These are phyloP conservation scores for Phlogophora meticulosa DNA, from an alignment of 2,888 invertebrate species.

Conservation along the genomic window DNA sequence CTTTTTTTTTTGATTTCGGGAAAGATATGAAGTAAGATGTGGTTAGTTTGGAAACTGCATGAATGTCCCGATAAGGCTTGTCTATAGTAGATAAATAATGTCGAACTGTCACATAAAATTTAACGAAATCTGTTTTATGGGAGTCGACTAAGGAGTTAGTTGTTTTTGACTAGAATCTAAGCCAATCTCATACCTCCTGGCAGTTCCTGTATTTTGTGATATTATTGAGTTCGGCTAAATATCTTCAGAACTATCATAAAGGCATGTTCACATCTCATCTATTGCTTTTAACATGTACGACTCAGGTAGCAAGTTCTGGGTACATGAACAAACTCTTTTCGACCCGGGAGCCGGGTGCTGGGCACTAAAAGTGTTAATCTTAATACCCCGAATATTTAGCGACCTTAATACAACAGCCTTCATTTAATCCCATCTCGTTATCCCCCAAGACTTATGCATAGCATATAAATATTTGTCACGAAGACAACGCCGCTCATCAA, in stretches of 20 bases:
- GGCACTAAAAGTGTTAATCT: no score
- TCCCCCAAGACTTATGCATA: slow-evolving; percentile 7
- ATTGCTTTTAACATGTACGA: no score
- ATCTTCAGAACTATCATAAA: no score
- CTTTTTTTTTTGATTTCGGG: slow-evolving; percentile 5
- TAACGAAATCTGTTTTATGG: background rate
- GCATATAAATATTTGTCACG: slow-evolving; percentile 10
- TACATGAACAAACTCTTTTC: no score
- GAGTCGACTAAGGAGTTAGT: background rate
- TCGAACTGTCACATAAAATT: slow-evolving; percentile 7
- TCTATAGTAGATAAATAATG: slow-evolving; percentile 7
- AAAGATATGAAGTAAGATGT: slow-evolving; percentile 11
- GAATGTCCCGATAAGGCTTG: slow-evolving; percentile 16
- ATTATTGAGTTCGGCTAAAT: no score
- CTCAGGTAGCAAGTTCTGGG: no score
- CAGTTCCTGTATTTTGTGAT: no score
- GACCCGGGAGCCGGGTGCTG: no score
- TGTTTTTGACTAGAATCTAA: no score
- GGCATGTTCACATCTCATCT: no score
- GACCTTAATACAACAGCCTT: slow-evolving; percentile 4
- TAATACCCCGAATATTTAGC: no score
- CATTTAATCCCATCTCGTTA: slow-evolving; percentile 6
- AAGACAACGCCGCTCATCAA: slow-evolving; percentile 40
- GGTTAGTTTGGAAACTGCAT: slow-evolving; percentile 23
- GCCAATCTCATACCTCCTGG: no score